Evolutionary conservation across 2,113 vertebrate species (phyloP).

Genomic region (Panthera tigris): DNA sequence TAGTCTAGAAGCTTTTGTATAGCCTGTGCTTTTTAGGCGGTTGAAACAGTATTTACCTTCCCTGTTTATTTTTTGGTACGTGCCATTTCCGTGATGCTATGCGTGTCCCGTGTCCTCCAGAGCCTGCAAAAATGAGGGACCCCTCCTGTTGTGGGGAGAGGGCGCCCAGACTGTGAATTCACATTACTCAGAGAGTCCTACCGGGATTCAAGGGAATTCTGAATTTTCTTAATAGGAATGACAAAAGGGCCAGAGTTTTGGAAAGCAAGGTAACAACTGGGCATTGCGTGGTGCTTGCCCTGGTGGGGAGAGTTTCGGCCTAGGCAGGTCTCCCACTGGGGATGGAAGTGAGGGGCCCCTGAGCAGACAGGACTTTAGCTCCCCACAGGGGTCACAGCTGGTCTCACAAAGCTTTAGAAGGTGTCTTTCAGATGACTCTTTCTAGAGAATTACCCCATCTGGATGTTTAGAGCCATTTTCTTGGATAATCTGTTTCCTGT

Average conservation of each 20-base stretch:
- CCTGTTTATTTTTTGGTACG: background rate
- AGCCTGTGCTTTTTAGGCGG: background rate
- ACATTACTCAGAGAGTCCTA: background rate
- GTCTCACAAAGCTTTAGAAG: background rate
- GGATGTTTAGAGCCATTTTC: background rate
- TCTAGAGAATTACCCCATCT: background rate
- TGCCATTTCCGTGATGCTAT: background rate
- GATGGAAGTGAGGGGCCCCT: background rate
- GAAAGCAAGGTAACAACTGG: background rate
- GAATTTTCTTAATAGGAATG: background rate
- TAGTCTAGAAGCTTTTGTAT: background rate
- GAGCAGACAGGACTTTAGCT: background rate
- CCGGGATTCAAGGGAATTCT: background rate
- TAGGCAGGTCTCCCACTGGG: background rate
- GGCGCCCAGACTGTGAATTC: background rate
- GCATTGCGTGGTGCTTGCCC: background rate
- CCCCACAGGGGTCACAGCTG: background rate
- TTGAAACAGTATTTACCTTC: background rate
- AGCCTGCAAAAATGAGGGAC: background rate
- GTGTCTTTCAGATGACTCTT: background rate
- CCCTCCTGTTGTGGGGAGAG: background rate
- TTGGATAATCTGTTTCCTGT: background rate
- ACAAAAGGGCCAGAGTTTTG: background rate
- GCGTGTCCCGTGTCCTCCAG: background rate
- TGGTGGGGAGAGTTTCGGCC: background rate